Percentiles rank a stretch among this genome's conserved stretches.
Conservation (phyloP, 2,888 invertebrate genomes). For the Frankliniella fusca region DNA sequence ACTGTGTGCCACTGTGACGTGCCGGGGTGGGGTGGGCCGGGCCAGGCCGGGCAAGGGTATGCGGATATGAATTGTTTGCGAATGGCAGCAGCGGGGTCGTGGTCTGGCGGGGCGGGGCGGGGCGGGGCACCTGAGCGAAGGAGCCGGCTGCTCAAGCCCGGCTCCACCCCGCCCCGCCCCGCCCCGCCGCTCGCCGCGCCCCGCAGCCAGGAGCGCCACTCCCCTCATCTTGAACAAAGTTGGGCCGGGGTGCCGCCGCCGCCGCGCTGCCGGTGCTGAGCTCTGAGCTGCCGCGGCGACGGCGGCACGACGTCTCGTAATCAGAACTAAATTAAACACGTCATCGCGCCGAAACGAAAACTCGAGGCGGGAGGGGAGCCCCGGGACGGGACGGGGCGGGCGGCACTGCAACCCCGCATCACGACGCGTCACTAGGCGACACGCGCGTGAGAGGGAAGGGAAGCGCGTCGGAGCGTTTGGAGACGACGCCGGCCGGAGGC, state of each 20-base stretch:
- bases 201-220: not conserved
- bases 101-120: not conserved
- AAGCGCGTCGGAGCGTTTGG: too few relatives aligned
- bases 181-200: not conserved
- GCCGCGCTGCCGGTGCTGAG: too few relatives aligned
- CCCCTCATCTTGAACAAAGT: constrained; percentile 12
- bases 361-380: too few relatives aligned
- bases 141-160: not conserved
- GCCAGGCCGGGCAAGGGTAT: not conserved
- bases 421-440: not conserved
- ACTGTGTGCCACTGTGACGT: not conserved
- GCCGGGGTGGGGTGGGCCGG: not conserved
- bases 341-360: constrained; percentile 9
- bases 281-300: not conserved
- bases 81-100: not conserved
- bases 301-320: not conserved
- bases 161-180: not conserved
- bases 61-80: not conserved
- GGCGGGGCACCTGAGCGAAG: not conserved
- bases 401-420: too few relatives aligned
- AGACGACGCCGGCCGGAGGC: too few relatives aligned
- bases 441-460: too few relatives aligned
- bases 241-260: not conserved
- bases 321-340: constrained; percentile 21
- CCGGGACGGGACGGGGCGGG: too few relatives aligned